Evolutionary conservation across 1,140 invertebrate genomes (phyloP).

Genomic region (Propsilocerus akamusi): DNA sequence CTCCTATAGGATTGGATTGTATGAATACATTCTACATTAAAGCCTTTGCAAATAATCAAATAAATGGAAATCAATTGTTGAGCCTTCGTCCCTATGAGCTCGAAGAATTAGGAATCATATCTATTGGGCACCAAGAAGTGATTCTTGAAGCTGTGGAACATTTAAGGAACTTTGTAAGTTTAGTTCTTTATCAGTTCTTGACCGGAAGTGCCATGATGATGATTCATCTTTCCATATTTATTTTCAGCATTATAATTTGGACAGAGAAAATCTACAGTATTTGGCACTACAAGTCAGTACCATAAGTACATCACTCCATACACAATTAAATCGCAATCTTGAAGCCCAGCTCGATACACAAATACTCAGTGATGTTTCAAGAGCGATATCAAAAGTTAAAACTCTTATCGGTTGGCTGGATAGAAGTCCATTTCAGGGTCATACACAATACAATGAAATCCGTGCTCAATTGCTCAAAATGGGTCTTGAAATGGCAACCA

Average conservation of each 20-base stretch:
- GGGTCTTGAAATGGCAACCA: slow-evolving; percentile 68
- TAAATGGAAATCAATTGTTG: slow-evolving; percentile 66
- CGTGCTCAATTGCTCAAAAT: slow-evolving; percentile 45
- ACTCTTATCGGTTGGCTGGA: slow-evolving; percentile 75
- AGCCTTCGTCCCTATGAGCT: slow-evolving; percentile 70
- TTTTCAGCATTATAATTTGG: slow-evolving; percentile 71
- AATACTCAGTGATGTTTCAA: slow-evolving; percentile 63
- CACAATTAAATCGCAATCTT: slow-evolving; percentile 24
- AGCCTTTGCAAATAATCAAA: slow-evolving; percentile 57
- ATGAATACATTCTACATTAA: slow-evolving; percentile 62
- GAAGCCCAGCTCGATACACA: slow-evolving; percentile 49
- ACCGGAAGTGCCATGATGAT: no score
- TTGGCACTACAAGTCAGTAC: slow-evolving; percentile 69
- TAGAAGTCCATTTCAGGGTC: slow-evolving; percentile 30
- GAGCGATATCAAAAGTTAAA: slow-evolving; percentile 67
- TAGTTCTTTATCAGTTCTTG: slow-evolving; percentile 5
- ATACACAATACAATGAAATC: slow-evolving; percentile 20
- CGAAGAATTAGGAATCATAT: slow-evolving; percentile 61
- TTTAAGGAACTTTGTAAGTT: slow-evolving; percentile 65
- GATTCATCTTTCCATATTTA: slow-evolving; percentile 1
- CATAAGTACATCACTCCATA: slow-evolving; percentile 60
- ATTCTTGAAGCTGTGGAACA: slow-evolving; percentile 80
- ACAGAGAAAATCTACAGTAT: slow-evolving; percentile 78
- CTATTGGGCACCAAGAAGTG: slow-evolving; percentile 83
- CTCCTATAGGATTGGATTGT: slow-evolving; percentile 54